Evolutionary conservation across 2,113 vertebrate genomes (phyloP).

Genomic region (Misgurnus mizolepis): DNA sequence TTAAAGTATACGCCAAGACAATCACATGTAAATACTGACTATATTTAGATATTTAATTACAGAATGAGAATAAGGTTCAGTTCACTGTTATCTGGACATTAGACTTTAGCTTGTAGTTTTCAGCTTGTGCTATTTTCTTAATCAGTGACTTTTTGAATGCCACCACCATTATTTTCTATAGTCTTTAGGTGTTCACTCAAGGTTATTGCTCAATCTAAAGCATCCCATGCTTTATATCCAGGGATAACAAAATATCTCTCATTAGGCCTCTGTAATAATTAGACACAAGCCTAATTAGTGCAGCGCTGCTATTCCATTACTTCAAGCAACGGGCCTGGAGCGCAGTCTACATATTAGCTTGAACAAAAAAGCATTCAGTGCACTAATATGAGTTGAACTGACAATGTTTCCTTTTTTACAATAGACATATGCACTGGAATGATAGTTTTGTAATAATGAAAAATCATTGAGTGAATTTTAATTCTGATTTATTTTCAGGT

Average conservation of each 20-base stretch:
- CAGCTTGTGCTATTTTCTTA: neutral
- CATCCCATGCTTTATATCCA: conserved; percentile 10
- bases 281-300: conserved; percentile 42
- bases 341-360: conserved; percentile 39
- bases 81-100: too few relatives aligned
- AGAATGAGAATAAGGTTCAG: too few relatives aligned
- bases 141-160: neutral
- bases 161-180: too few relatives aligned
- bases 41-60: too few relatives aligned
- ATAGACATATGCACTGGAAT: conserved; percentile 21
- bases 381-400: neutral
- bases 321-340: conserved; percentile 32
- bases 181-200: conserved; percentile 7
- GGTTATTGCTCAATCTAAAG: conserved; percentile 31
- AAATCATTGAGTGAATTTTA: neutral
- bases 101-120: neutral
- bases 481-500: neutral
- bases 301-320: conserved; percentile 38
- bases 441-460: conserved; percentile 18
- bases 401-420: conserved; percentile 3
- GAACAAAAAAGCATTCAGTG: conserved; percentile 40
- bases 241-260: conserved; percentile 22
- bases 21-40: too few relatives aligned
- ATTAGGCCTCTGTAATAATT: conserved; percentile 42
- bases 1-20: too few relatives aligned